phyloP scores from a whole-genome alignment of 92 coral and sea anemone genomes.

The Porites lobata region DNA sequence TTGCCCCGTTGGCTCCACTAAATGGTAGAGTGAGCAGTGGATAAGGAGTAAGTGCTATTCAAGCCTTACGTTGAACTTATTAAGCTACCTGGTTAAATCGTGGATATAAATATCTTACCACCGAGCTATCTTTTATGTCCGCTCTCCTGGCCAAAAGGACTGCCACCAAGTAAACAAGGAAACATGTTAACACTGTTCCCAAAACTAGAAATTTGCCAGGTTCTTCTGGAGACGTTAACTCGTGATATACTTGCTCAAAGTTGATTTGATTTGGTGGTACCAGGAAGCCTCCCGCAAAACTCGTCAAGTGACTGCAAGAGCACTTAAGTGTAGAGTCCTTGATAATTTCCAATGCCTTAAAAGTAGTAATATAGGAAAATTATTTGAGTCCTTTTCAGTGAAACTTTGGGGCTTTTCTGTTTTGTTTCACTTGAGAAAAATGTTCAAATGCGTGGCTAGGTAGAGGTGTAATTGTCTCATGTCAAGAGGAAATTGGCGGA shows the following conservation, averaged over 20 bases:
- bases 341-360: background rate
- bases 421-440: no score
- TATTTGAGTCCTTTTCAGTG: background rate
- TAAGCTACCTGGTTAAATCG: no score
- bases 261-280: background rate
- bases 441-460: no score
- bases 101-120: no score
- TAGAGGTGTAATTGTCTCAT: no score
- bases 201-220: conserved; percentile 72
- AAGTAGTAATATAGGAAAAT: background rate
- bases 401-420: background rate
- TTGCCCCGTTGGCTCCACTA: no score
- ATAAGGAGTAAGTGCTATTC: no score
- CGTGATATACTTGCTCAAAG: background rate
- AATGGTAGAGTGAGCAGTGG: no score
- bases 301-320: background rate
- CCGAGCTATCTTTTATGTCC: no score
- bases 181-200: conserved; percentile 65
- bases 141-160: no score
- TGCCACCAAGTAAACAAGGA: conserved; percentile 66
- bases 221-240: background rate
- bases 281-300: background rate
- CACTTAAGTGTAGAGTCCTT: background rate
- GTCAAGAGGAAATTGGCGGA: no score
- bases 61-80: no score